Evolutionary conservation across 2,113 vertebrate genomes (phyloP), one percentile per base, ranked within the genome.

Genomic region (Anoplopoma fimbria): DNA sequence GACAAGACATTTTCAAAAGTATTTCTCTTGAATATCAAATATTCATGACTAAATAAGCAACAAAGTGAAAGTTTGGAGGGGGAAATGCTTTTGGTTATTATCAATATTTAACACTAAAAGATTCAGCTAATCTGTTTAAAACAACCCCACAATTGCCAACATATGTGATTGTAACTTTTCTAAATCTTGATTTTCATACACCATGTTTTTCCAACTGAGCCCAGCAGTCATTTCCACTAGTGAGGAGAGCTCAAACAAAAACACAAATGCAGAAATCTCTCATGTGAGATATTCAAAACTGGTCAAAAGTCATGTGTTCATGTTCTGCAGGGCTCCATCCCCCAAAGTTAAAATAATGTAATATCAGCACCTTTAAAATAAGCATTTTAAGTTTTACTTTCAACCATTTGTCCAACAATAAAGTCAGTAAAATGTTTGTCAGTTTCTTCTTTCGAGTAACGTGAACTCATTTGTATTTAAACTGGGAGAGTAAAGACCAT

Each of bases 251-350:
- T 47, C 38, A 19, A 2, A 29, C 40, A 6, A 25, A 65, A 42
- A 12, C 40, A 64, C 6, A 64, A 67, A 67, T 67, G 40, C 40
- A 64, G 12, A 64, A 67, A 67, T 67, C 36, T 53, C 21, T 42
- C 40, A 42, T 42, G 40, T 42, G 40, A 42, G 40, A 42, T 15
- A 3, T 15, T 42, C 40, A 42, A 42, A 42, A 42, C 34, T 6
- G 7, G 34, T 6, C 34, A 7, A 36, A 36, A 36, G 47, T 49
- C 6, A 4, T 49, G 47, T 49, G 47, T 49, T 49, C 47, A 17
- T 49, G 29, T 36, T 4, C 49, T 34, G 31, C 15, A 7, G 27
- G 27, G 31, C 19, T 38, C 23, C 25, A 1, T 27, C n/a, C 0
- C 36, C 17, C 36, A 9, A n/a, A n/a, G 12, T 42, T 7, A 29